Conservation (phyloP, 1,140 invertebrate genomes). For the Saccostrea glomerata region DNA sequence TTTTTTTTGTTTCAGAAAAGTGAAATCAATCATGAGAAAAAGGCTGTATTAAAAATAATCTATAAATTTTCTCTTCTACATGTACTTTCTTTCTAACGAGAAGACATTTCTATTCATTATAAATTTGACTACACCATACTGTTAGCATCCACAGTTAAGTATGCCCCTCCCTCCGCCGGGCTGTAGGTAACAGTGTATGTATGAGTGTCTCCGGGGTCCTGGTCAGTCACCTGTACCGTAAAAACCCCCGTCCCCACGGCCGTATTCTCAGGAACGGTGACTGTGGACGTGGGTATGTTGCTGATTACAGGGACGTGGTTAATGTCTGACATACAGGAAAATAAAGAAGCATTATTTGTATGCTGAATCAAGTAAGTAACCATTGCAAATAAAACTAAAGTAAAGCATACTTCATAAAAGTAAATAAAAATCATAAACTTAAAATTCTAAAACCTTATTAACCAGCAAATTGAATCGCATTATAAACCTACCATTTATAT, state of each 20-base stretch:
- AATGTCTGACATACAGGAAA: slow-evolving; percentile 37
- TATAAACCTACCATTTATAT: slow-evolving; percentile 1
- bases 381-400: no score
- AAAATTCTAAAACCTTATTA: no score
- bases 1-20: no score
- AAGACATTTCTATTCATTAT: no score
- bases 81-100: no score
- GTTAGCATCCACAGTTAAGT: slow-evolving; percentile 37
- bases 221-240: slow-evolving; percentile 28
- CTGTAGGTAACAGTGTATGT: slow-evolving; percentile 33
- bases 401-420: no score
- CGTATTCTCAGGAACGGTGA: slow-evolving; percentile 49
- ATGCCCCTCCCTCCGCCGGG: slow-evolving; percentile 36
- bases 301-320: slow-evolving; percentile 45
- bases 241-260: slow-evolving; percentile 40
- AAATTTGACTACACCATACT: not conserved
- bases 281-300: slow-evolving; percentile 48
- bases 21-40: no score
- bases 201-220: slow-evolving; percentile 39
- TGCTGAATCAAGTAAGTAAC: no score
- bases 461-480: no score
- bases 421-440: no score
- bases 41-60: no score
- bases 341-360: not conserved
- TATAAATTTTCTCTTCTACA: no score